A percentile compares a stretch with the other conserved stretches of the same genome.
These are phyloP conservation scores for Hydrolagus affinis DNA, from an alignment of 2,113 vertebrate species.

Conservation along the genomic window DNA sequence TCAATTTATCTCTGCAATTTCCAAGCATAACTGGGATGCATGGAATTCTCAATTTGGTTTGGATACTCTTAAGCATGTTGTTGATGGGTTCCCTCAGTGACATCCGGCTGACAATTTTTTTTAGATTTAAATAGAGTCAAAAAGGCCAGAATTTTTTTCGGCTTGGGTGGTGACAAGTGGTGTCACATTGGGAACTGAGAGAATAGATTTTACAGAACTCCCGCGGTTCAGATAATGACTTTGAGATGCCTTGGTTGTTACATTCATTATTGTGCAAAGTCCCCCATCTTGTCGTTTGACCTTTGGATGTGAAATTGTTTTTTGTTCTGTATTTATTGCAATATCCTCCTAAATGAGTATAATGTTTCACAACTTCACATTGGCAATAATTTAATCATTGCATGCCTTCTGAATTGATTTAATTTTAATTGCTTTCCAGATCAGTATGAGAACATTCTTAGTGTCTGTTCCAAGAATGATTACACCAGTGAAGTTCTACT, in stretches of 20 bases:
- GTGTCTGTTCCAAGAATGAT: conserved; percentile 25
- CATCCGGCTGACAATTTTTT: no score
- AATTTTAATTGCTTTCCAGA: conserved; percentile 29
- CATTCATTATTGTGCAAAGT: conserved; percentile 4
- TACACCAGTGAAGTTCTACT: conserved; percentile 20
- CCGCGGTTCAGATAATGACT: neutral
- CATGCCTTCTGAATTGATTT: conserved; percentile 18
- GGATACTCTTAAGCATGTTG: no score
- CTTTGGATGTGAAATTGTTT: conserved; percentile 23
- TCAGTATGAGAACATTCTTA: conserved; percentile 9
- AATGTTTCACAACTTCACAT: conserved; percentile 29
- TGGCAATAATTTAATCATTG: conserved; percentile 30
- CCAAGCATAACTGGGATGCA: no score
- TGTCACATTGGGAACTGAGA: neutral
- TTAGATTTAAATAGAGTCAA: no score
- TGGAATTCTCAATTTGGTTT: no score
- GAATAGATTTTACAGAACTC: neutral
- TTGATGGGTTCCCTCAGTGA: no score
- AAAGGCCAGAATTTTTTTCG: no score
- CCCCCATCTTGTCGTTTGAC: neutral
- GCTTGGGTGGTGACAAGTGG: no score
- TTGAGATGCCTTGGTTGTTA: neutral
- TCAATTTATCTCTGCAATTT: no score
- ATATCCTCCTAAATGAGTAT: conserved; percentile 15
- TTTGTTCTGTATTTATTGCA: conserved; percentile 22